These are phyloP conservation scores for Conopomorpha cramerella DNA, from an alignment of 1,140 invertebrate genomes.

Conservation along the genomic window DNA sequence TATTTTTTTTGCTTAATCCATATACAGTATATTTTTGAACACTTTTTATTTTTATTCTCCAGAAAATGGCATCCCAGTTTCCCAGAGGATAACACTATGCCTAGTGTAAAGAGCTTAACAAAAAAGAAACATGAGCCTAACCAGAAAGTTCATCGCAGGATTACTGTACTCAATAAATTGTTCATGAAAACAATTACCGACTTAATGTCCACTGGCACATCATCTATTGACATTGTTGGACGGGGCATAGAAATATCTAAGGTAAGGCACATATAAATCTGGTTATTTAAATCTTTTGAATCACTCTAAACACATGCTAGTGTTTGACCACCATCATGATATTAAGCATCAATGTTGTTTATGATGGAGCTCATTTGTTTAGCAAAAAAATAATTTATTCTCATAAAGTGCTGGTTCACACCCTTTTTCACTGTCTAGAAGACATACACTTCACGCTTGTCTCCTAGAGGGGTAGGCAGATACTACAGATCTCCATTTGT, in stretches of 20 bases:
- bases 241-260: slow-evolving; percentile 70
- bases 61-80: slow-evolving; percentile 35
- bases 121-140: slow-evolving; percentile 37
- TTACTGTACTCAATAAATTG: slow-evolving; percentile 73
- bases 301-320: no score
- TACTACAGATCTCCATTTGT: no score
- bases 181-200: slow-evolving; percentile 81
- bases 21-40: background rate
- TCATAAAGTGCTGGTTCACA: no score
- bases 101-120: slow-evolving; percentile 35
- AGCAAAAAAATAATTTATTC: no score
- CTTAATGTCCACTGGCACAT: slow-evolving; percentile 70
- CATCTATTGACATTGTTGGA: slow-evolving; percentile 63
- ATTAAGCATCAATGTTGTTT: no score
- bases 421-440: no score
- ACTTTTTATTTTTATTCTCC: background rate
- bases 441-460: no score
- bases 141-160: slow-evolving; percentile 53
- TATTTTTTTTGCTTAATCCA: background rate
- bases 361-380: no score
- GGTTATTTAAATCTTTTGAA: no score
- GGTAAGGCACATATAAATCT: no score
- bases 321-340: no score
- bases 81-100: slow-evolving; percentile 15
- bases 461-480: no score